A percentile compares a stretch with the other conserved stretches of the same genome.
These are phyloP conservation scores for Smittia aterrima DNA, from an alignment of 2,888 invertebrate genomes.

Conservation along the genomic window DNA sequence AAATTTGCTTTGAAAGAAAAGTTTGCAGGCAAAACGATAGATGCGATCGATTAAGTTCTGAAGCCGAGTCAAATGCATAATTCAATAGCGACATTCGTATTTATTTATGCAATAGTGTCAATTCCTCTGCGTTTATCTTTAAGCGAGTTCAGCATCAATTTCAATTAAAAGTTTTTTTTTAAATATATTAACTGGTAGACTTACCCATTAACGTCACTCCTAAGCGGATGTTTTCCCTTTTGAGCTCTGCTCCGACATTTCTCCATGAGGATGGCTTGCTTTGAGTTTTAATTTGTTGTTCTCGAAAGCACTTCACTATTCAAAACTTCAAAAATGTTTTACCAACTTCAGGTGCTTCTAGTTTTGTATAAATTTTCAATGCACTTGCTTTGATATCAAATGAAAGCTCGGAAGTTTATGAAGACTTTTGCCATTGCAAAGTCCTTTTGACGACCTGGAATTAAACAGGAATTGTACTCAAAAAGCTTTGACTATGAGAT, in stretches of 20 bases:
- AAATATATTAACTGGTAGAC: not conserved
- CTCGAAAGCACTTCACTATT: not conserved
- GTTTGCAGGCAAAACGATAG: not conserved
- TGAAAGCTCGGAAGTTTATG: no score
- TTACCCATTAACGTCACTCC: not conserved
- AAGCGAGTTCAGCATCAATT: not conserved
- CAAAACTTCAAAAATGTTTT: not conserved
- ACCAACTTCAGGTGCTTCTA: not conserved
- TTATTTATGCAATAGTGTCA: slow-evolving; percentile 16
- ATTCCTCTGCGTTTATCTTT: not conserved
- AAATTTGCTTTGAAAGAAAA: not conserved
- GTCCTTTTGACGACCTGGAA: no score
- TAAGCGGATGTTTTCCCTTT: not conserved
- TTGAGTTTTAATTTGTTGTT: not conserved
- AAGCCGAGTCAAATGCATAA: not conserved
- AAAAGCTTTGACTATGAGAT: no score
- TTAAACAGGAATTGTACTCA: no score
- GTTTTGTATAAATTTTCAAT: not conserved
- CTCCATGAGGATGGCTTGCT: not conserved
- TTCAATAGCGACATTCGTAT: not conserved
- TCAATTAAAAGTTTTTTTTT: not conserved
- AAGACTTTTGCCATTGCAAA: not conserved
- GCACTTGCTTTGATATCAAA: not conserved
- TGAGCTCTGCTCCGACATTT: not conserved
- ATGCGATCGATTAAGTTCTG: not conserved